phyloP scores from a whole-genome alignment of 2,888 invertebrate species.

The Oligia latruncula region DNA sequence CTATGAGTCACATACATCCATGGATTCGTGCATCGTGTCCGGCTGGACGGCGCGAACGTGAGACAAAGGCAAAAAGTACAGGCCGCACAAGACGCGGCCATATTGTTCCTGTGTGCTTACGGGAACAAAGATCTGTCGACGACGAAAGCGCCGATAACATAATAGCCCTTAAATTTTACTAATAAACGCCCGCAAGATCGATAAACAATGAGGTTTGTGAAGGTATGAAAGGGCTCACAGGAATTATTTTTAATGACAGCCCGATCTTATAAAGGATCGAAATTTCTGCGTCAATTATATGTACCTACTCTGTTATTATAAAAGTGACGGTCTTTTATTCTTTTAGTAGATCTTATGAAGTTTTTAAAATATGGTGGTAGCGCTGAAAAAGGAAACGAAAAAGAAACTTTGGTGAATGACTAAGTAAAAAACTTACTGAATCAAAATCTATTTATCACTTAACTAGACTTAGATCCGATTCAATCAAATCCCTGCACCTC shows the following conservation, averaged over 20 bases:
- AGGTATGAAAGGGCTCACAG: constrained; percentile 53
- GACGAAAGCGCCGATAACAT: constrained; percentile 72
- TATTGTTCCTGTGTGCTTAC: constrained; percentile 76
- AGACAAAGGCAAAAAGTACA: constrained; percentile 80
- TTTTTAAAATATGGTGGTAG: background rate
- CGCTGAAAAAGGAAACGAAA: background rate
- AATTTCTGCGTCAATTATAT: constrained; percentile 49
- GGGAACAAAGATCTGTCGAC: constrained; percentile 72
- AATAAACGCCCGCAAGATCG: constrained; percentile 74
- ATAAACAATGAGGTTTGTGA: constrained; percentile 64
- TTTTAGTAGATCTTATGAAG: background rate
- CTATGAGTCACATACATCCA: constrained; percentile 64
- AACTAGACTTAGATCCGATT: constrained; percentile 46
- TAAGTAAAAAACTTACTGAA: background rate
- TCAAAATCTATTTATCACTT: constrained; percentile 43
- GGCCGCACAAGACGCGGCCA: constrained; percentile 79
- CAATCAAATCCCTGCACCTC: constrained; percentile 51
- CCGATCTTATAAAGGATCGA: constrained; percentile 45
- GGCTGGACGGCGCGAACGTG: constrained; percentile 71
- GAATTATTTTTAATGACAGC: constrained; percentile 59
- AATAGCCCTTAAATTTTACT: constrained; percentile 76
- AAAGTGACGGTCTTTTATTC: constrained; percentile 25
- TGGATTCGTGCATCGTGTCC: constrained; percentile 73
- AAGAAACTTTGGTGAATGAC: constrained; percentile 2
- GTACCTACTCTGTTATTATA: constrained; percentile 45